Evolutionary conservation across 2,113 vertebrate genomes (phyloP).

Genomic region (Tupaia chinensis): DNA sequence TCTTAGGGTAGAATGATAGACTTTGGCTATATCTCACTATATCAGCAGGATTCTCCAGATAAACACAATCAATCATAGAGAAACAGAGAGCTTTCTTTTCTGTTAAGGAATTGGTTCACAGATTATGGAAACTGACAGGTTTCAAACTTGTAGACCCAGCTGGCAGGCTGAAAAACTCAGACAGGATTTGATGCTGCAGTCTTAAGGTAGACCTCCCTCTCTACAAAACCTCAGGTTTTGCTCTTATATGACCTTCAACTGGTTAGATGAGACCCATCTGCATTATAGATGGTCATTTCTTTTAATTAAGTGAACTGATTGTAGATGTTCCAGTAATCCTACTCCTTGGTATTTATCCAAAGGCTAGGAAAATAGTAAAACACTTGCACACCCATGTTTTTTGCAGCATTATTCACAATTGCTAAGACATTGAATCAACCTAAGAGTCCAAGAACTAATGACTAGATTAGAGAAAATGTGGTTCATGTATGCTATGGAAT

Average conservation of each 20-base stretch:
- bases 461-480: too few relatives aligned
- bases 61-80: background rate
- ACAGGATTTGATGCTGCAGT: background rate
- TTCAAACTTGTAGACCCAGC: background rate
- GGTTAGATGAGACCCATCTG: background rate
- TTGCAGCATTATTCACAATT: too few relatives aligned
- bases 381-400: too few relatives aligned
- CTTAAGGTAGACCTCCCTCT: background rate
- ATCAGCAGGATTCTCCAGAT: background rate
- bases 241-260: background rate
- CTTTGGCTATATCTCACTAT: background rate
- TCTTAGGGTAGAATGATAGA: background rate
- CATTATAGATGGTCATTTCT: background rate
- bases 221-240: background rate
- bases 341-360: too few relatives aligned
- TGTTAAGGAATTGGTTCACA: background rate
- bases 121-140: background rate
- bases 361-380: too few relatives aligned
- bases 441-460: too few relatives aligned
- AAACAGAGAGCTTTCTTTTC: background rate
- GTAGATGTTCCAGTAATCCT: too few relatives aligned
- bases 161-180: background rate
- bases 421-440: too few relatives aligned
- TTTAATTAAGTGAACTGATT: background rate
- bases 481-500: too few relatives aligned